These are phyloP conservation scores for Lutjanus campechanus DNA, from an alignment of 2,797 vertebrate species.

Conservation along the genomic window DNA sequence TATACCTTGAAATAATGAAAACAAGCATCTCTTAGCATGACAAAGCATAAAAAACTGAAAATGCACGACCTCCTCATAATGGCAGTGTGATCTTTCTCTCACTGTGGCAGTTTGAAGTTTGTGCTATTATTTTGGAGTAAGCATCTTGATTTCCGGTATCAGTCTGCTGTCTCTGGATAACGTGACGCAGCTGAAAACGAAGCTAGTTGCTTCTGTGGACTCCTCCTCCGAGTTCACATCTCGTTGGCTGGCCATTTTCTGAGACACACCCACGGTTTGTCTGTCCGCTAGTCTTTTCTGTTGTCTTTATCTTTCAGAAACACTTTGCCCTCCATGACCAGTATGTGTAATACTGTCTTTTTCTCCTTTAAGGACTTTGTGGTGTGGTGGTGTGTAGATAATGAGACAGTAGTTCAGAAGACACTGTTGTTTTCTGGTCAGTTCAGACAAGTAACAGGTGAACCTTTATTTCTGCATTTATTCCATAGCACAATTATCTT, in stretches of 20 bases:
- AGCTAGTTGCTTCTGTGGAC: conserved; percentile 32
- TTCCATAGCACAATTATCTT: not conserved
- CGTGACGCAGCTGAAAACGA: conserved; percentile 63
- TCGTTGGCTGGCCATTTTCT: conserved; percentile 34
- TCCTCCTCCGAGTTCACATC: conserved; percentile 49
- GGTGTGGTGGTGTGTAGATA: not conserved
- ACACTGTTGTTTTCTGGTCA: not conserved
- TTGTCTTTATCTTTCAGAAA: not conserved
- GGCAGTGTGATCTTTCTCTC: not conserved
- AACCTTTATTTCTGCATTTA: not conserved
- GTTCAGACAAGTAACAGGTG: not conserved
- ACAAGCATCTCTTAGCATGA: too few species aligned
- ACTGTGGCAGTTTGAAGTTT: not conserved
- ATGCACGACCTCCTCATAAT: not conserved
- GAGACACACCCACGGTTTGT: conserved; percentile 58
- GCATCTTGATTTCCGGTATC: conserved; percentile 29
- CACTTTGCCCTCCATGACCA: not conserved
- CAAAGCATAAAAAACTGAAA: not conserved
- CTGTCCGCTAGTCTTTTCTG: not conserved
- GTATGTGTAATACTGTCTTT: not conserved
- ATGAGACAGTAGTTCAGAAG: not conserved
- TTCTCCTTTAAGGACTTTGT: not conserved
- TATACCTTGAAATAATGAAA: not conserved
- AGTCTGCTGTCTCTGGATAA: conserved; percentile 43
- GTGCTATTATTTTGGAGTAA: conserved; percentile 52